A percentile compares a stretch with the other conserved stretches of the same genome.
phyloP scores from a whole-genome alignment of 2,113 vertebrate genomes.

The Falco punctatus region DNA sequence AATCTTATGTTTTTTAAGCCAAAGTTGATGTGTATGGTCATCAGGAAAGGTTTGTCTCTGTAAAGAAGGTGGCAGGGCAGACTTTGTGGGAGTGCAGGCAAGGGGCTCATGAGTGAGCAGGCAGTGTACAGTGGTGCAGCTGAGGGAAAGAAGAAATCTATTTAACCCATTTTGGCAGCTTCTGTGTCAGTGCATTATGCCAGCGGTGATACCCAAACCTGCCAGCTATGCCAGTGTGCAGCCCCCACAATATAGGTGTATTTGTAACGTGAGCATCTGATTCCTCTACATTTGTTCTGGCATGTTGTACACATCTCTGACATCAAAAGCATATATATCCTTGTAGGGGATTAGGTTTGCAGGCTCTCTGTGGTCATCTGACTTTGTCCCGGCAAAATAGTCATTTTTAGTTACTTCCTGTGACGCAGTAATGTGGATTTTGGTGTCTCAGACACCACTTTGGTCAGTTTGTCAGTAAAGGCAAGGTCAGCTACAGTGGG shows the following conservation, averaged over 20 bases:
- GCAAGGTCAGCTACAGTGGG: not conserved
- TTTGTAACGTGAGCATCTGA: not conserved
- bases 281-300: not conserved
- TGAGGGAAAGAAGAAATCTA: not conserved
- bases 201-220: not conserved
- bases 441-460: not conserved
- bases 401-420: not conserved
- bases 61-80: not conserved
- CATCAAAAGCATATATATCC: not conserved
- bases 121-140: accelerated
- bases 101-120: not conserved
- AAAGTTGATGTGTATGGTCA: not conserved
- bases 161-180: not conserved
- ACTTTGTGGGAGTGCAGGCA: not conserved
- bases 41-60: not conserved
- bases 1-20: not conserved
- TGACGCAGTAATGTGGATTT: not conserved
- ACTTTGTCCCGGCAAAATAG: not conserved
- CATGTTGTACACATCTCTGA: not conserved
- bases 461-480: not conserved
- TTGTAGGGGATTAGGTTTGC: not conserved
- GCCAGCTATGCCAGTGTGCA: not conserved
- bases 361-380: not conserved
- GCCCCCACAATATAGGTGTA: accelerated
- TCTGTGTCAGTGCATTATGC: accelerated